Evolutionary conservation across 2,888 invertebrate genomes (phyloP), one percentile per base, ranked within the genome.

Genomic region (Hypomecis atomaria): DNA sequence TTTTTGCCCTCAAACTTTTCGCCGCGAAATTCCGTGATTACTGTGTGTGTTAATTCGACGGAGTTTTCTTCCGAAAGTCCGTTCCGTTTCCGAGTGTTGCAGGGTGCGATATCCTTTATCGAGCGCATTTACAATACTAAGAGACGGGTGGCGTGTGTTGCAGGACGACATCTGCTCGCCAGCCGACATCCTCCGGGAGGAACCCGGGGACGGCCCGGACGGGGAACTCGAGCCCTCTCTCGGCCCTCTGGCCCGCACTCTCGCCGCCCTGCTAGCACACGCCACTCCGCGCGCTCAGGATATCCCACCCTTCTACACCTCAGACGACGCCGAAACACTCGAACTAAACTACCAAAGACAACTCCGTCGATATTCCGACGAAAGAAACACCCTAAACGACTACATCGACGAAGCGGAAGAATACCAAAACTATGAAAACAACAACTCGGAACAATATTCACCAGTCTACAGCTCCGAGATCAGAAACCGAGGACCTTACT

Each of bases 161-260:
- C 95, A 95, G 94, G 94, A 94, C 92, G 92, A 89, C 90, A 89
- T 95, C 90, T 94, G 95, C 90, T 93, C 93, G 91, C 91, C 94
- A 87, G 93, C 92, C 83, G 94, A 94, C 84, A 86, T 94, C 84
- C 90, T 94, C 88, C 90, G 87, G 83, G 81, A 77, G 77, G 78
- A 13, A 33, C 23, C 23, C 23, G 33, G 23, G 7, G 55, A 44
- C 37, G 54, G 43, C 43, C 34, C 54, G 78, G 72, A 73, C 73
- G 73, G 23, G 23, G 23, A 23, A 23, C 23, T 83, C 73, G 74
- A 75, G 79, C 71, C n/a, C 65, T 38, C 13, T n/a, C n/a, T 33
- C 78, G 74, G 67, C 61, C 82, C 81, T 78, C 87, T 91, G 82
- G 87, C 88, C 73, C 78, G 82, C 86, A 91, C 75, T 78, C 79